Base-by-base conservation (phyloP, 2,113 vertebrate species). In the Pseudopodoces humilis region DNA sequence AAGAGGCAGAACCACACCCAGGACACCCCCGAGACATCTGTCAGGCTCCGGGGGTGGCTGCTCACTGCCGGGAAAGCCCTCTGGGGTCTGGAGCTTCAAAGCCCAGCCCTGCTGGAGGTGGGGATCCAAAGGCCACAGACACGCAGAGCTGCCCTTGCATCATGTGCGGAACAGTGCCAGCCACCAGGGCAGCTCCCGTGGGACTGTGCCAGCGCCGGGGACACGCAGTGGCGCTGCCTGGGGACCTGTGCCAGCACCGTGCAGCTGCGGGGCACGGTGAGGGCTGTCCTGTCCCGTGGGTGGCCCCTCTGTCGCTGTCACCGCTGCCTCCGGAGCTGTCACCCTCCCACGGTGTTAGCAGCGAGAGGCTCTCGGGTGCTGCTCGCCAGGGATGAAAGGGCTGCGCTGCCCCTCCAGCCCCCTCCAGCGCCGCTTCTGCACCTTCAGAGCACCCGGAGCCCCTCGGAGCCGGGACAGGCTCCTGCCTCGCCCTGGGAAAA, bases 161-260 rank as follows among this genome's bases (percentile, higher is more conserved):
- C 68, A 19, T 4, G 25, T 1, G 2, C 9, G 10, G 83, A 76
- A 52, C 82, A 0, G 0, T 2, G 43, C 85, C 93, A 90, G 59
- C 43, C 0, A 0, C 68, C 2, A 0, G 44, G 1, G 30, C 49
- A 28, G 47, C 60, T 33, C 43, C 47, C 0, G 1, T 0, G 4
- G 49, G 55, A 15, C 56, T 3, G 27, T 63, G 86, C 71, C 74
- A 79, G 16, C 1, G 0, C 39, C 0, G 0, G 13, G 30, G 44
- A 7, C 59, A 33, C 0, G 1, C 11, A 7, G 21, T 0, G 0
- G 31, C 2, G 9, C 58, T 13, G 33, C 1, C 37, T 1, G 5
- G 22, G 35, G 31, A 43, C 10, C 46, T 2, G 11, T 10, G 69
- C 60, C 78, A 58, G 20, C 1, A 0, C 41, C 30, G 63, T 13